phyloP scores from a whole-genome alignment of 1,140 invertebrate species.

The Penaeus japonicus region DNA sequence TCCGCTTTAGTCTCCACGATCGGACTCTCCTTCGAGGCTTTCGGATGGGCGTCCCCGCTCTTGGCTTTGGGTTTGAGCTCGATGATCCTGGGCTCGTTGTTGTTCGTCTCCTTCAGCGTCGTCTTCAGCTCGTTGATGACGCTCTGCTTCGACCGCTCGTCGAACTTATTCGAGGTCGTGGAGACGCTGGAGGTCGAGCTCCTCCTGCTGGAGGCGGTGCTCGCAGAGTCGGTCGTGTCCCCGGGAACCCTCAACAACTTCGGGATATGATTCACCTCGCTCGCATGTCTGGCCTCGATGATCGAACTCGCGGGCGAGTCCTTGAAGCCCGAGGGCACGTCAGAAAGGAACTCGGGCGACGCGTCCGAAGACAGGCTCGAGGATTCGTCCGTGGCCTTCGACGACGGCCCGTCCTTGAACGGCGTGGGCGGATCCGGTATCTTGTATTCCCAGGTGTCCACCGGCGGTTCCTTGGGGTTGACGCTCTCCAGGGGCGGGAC shows the following conservation, averaged over 20 bases:
- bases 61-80: conserved; percentile 22
- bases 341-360: neutral
- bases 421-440: neutral
- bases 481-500: neutral
- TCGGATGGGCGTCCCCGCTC: neutral
- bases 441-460: neutral
- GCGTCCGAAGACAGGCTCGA: neutral
- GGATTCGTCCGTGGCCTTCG: neutral
- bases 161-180: neutral
- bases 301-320: neutral
- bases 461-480: neutral
- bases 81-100: conserved; percentile 33
- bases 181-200: neutral
- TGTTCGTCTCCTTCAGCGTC: conserved; percentile 15
- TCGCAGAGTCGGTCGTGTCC: no score
- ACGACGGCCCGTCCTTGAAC: neutral
- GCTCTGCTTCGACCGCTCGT: conserved; percentile 20
- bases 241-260: no score
- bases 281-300: neutral
- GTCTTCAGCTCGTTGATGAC: conserved; percentile 37
- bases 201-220: no score
- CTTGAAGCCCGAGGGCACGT: neutral
- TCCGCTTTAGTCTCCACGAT: no score
- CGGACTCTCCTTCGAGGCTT: no score
- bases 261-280: neutral